Percentiles rank a stretch among this genome's conserved stretches.
phyloP scores from a whole-genome alignment of 2,113 vertebrate genomes.

The Apeltes quadracus region DNA sequence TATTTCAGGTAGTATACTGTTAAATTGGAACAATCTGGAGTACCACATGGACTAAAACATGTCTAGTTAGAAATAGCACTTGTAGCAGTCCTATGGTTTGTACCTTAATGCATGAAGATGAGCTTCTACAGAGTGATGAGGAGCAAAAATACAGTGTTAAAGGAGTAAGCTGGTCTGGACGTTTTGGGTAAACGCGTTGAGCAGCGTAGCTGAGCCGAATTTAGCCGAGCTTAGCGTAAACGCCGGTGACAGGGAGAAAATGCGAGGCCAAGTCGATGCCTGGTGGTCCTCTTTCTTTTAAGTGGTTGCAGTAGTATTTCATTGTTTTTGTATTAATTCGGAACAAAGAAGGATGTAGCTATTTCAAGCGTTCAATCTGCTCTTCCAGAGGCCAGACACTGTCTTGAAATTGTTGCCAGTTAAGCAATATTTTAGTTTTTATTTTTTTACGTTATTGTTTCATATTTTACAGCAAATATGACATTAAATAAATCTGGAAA shows the following conservation, averaged over 20 bases:
- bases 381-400: slow-evolving; percentile 1
- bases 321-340: not conserved
- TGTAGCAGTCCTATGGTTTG: slow-evolving; percentile 15
- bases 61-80: slow-evolving; percentile 3
- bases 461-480: not conserved
- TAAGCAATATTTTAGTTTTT: not conserved
- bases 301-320: not conserved
- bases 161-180: not conserved
- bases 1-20: not conserved
- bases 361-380: not conserved
- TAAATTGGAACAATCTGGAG: not conserved
- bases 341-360: not conserved
- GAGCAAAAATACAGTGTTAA: not conserved
- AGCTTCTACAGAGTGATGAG: slow-evolving; percentile 1
- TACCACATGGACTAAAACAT: not conserved
- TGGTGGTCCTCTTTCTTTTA: not conserved
- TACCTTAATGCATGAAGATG: not conserved
- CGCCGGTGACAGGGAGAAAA: not conserved
- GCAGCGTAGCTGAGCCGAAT: not conserved
- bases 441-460: not conserved
- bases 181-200: not conserved
- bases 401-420: not conserved
- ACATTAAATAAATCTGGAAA: not conserved
- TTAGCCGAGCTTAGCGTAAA: not conserved
- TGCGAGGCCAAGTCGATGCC: not conserved